These are phyloP conservation scores for Cebidichthys violaceus DNA, from an alignment of 2,113 vertebrate genomes.

Conservation along the genomic window DNA sequence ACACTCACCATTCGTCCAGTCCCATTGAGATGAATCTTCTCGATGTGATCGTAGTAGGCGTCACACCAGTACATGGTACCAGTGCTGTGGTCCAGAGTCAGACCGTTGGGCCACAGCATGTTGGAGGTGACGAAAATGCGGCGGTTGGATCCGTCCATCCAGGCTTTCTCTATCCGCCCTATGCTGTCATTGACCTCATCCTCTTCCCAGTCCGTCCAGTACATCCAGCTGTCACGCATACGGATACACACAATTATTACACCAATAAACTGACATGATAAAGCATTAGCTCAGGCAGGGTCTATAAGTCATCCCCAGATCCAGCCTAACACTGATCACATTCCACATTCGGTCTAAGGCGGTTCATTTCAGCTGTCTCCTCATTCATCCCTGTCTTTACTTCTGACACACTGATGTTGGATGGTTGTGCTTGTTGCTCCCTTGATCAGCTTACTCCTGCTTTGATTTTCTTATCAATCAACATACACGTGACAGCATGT, in stretches of 20 bases:
- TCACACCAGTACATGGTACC: conserved; percentile 98
- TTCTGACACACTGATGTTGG: conserved; percentile 35
- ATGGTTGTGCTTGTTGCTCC: conserved; percentile 22
- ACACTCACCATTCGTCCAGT: conserved; percentile 92
- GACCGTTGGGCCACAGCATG: conserved; percentile 99
- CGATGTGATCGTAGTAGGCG: conserved; percentile 98
- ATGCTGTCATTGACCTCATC: conserved; percentile 97
- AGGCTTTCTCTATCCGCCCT: conserved; percentile 97
- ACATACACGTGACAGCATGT: conserved; percentile 53
- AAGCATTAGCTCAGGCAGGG: not conserved
- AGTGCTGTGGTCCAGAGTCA: conserved; percentile 91
- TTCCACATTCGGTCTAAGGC: conserved; percentile 11
- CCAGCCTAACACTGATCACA: conserved; percentile 20
- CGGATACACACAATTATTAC: conserved; percentile 7
- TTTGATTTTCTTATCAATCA: conserved; percentile 66
- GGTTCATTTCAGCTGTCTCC: conserved; percentile 19
- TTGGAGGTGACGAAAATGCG: conserved; percentile 96
- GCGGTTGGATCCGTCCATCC: conserved; percentile 96
- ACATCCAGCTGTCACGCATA: conserved; percentile 93
- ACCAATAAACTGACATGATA: not conserved
- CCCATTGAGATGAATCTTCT: conserved; percentile 96
- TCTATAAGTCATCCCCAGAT: not conserved
- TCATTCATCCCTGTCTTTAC: conserved; percentile 29
- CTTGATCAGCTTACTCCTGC: conserved; percentile 9
- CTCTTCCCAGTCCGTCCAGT: conserved; percentile 99